These are phyloP conservation scores for Sandelia bainsii DNA, from an alignment of 2,797 vertebrate genomes.

Conservation along the genomic window DNA sequence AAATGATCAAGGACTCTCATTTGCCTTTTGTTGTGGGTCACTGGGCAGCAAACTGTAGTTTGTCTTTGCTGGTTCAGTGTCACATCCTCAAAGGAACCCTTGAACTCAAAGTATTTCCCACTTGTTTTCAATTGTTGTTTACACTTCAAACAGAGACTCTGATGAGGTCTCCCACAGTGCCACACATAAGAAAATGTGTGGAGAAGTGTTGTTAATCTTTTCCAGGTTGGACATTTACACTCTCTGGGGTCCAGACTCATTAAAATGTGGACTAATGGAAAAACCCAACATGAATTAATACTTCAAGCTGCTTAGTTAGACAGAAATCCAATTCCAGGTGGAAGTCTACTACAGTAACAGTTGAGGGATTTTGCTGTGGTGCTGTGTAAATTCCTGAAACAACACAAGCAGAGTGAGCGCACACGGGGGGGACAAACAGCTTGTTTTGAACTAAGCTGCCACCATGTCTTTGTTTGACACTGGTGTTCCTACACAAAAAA, in stretches of 20 bases:
- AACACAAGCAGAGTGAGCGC: conserved; percentile 23
- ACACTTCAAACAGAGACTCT: conserved; percentile 22
- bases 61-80: conserved; percentile 32
- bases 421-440: conserved; percentile 35
- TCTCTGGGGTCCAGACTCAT: conserved; percentile 28
- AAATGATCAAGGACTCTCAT: conserved; percentile 37
- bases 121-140: conserved; percentile 39
- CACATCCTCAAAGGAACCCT: conserved; percentile 44
- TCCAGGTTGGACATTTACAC: conserved; percentile 35
- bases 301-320: conserved; percentile 40
- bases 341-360: conserved; percentile 9
- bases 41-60: conserved; percentile 27
- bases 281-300: conserved; percentile 33
- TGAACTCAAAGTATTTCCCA: conserved; percentile 35
- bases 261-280: conserved; percentile 30
- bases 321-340: conserved; percentile 50
- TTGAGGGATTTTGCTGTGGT: conserved; percentile 33
- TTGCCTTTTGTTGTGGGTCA: conserved; percentile 57
- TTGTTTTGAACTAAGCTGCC: conserved; percentile 63
- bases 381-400: conserved; percentile 34
- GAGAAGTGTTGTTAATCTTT: conserved; percentile 36
- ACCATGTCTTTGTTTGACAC: conserved; percentile 74
- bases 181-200: conserved; percentile 17
- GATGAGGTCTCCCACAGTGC: conserved; percentile 28
- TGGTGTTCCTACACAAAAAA: conserved; percentile 54